A percentile compares a stretch with the other conserved stretches of the same genome.
These are phyloP conservation scores for Campoletis raptor DNA, from an alignment of 2,888 invertebrate species.

Conservation along the genomic window DNA sequence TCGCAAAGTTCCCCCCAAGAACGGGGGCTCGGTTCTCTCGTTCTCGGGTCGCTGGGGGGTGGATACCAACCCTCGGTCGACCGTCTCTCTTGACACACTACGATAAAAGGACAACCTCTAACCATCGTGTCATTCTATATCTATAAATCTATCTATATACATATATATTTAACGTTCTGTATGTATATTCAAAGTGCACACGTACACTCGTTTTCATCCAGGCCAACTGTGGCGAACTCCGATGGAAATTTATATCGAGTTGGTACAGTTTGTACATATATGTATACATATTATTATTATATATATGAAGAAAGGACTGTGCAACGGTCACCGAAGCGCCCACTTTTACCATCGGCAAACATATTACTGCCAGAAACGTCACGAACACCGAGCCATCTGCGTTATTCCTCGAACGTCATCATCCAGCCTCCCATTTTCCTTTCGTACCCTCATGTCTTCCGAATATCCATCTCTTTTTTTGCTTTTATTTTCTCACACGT, in stretches of 20 bases:
- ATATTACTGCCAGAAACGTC: constrained; percentile 46
- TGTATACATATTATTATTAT: neutral
- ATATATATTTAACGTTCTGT: neutral
- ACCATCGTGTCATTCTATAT: neutral
- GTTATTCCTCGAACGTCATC: constrained; percentile 42
- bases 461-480: constrained; percentile 13
- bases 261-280: constrained; percentile 8
- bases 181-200: neutral
- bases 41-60: neutral
- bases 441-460: constrained; percentile 6
- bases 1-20: constrained; percentile 42
- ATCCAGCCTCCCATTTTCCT: constrained; percentile 30
- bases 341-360: constrained; percentile 35
- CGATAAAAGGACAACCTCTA: constrained; percentile 41
- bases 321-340: constrained; percentile 26
- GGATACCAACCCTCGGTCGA: constrained; percentile 18
- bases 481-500: constrained; percentile 8
- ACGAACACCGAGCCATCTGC: constrained; percentile 43
- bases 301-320: constrained; percentile 9
- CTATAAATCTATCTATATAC: neutral
- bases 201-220: constrained; percentile 44
- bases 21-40: neutral
- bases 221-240: constrained; percentile 36
- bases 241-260: constrained; percentile 60
- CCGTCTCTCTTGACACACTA: constrained; percentile 49